Base-by-base conservation (phyloP, 2,797 vertebrate genomes). In the Notamacropus eugenii region DNA sequence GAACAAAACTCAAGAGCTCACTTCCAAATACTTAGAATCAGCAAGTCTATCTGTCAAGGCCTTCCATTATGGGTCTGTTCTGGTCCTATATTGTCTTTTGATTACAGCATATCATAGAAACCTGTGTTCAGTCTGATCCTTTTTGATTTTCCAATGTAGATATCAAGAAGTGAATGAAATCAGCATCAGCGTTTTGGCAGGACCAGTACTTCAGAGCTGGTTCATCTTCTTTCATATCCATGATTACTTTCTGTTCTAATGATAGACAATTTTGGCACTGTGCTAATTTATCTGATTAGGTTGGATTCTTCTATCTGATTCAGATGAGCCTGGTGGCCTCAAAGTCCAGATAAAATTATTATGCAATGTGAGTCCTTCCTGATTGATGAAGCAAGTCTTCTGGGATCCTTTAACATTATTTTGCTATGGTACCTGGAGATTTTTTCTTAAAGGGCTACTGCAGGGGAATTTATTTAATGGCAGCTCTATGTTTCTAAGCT, bases 371-470 rank as follows among this genome's bases (percentile, higher is more conserved):
- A 93, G 96, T 98, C 96, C 96, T 87, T 97, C 92, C 40, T 40
- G 34, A 95, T 95, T 94, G 57, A 95, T 59, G 95, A 95, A 96
- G 52, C 5, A 93, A 50, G 6, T 94, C 57, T 97, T 92, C 56
- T 34, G 24, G 27, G 98, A 97, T 94, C 90, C 97, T 98, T 98
- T 94, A 97, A 97, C 97, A 92, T 93, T 96, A 97, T 97, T 98
- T 98, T 98, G 94, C 96, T 97, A 98, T 54, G 55, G 0, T 97
- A 97, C 74, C 92, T 97, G 94, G 90, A 54, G 93, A 97, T 59
- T 90, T 58, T 97, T 97, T 97, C 96, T 95, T 96, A 93, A 97
- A 96, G 96, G 97, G 24, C 22, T 96, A 97, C 95, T 93, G 58
- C 62, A 87, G 62, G 95, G 95, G 57, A 22, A 95, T 97, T 97